Base-by-base conservation (phyloP, 2,113 vertebrate species). In the Egretta garzetta region DNA sequence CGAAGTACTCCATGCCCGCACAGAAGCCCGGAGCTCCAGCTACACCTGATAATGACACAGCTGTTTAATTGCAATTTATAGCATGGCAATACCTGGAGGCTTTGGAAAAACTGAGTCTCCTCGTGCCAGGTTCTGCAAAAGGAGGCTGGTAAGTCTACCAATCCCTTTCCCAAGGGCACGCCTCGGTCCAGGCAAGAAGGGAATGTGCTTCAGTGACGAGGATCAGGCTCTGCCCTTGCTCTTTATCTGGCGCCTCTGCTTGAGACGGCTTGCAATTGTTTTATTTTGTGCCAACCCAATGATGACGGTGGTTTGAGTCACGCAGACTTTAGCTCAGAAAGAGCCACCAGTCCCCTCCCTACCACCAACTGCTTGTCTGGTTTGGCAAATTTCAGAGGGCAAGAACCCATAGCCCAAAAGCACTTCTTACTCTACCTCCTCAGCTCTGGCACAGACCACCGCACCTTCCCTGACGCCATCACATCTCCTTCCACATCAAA, bases 21-120 rank as follows among this genome's bases (percentile, higher is more conserved):
- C 82, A 80, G 47, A 8, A 52, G 7, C 27, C 52, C 33, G 27
- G 39, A 70, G 45, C 9, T 18, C 3, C 77, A 50, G 55, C 55
- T 53, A n/a, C 55, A 22, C 8, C 30, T 0, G 0, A 10, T 2
- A 10, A 45, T 0, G 50, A 17, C 0, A 1, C 20, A 21, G 70
- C 50, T 28, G 13, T 18, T 76, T 12, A n/a, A 52, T 1, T 17
- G 87, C 20, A 20, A 11, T n/a, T 70, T 12, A 10, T 14, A 60
- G 1, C 14, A 3, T 2, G 5, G 43, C n/a, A 6, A 13, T 7
- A 43, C 33, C 72, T 10, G 58, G 59, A 86, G 89, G 50, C 68
- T 59, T 13, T 0, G 5, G 64, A 16, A 18, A 86, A 55, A 21
- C 19, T 6, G 1, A 11, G 43, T 21, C 35, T 58, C 62, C 41